A percentile compares a stretch with the other conserved stretches of the same genome.
Evolutionary conservation across 2,113 vertebrate genomes (phyloP).

Genomic region (Trachemys scripta): DNA sequence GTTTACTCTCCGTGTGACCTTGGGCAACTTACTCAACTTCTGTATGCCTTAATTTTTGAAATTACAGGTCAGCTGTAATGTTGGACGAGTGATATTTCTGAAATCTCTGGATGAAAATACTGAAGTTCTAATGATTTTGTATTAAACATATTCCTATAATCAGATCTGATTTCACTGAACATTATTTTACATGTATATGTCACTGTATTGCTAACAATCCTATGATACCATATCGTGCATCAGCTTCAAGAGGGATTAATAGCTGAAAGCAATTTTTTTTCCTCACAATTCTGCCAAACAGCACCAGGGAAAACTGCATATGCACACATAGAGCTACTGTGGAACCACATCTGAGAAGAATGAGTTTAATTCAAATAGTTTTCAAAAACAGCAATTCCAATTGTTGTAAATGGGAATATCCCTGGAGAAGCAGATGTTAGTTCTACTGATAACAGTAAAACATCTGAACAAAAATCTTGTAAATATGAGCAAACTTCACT

Average conservation of each 20-base stretch:
- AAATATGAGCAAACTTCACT: constrained; percentile 69
- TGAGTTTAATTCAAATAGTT: constrained; percentile 72
- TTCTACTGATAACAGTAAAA: constrained; percentile 70
- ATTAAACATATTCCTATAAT: neutral
- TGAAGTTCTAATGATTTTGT: neutral
- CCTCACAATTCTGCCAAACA: constrained; percentile 13
- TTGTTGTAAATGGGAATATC: constrained; percentile 73
- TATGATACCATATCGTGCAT: neutral
- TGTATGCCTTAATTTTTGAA: neutral
- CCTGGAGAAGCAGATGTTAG: constrained; percentile 76
- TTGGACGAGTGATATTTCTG: neutral
- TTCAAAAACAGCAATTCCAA: constrained; percentile 65
- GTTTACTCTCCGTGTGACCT: neutral
- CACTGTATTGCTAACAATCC: neutral
- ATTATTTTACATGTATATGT: neutral
- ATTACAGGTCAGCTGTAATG: neutral
- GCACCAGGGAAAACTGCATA: neutral
- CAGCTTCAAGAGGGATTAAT: constrained; percentile 34
- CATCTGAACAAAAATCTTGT: constrained; percentile 38
- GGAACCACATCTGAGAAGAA: constrained; percentile 56
- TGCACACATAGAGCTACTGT: neutral
- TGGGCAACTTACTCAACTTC: neutral
- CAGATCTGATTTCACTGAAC: neutral
- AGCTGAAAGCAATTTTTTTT: neutral
- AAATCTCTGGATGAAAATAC: neutral